Percentiles rank a stretch among this genome's conserved stretches.
Evolutionary conservation across 1,140 invertebrate species (phyloP).

Genomic region (Ridgeia piscesae): DNA sequence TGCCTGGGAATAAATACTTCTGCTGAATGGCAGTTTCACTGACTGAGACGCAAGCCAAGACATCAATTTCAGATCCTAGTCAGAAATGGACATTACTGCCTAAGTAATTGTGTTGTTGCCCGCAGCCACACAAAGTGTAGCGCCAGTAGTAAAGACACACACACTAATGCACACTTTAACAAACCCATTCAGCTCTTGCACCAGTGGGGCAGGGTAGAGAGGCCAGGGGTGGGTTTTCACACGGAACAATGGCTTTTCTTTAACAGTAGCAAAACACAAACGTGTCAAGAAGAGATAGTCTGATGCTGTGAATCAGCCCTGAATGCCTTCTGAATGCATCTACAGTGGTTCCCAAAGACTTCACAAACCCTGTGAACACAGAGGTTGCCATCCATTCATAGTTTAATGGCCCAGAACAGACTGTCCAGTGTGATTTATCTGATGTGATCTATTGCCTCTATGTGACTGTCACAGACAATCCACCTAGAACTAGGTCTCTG

Average conservation of each 20-base stretch:
- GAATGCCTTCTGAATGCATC: background rate
- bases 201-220: background rate
- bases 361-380: background rate
- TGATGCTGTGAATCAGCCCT: background rate
- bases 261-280: background rate
- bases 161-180: background rate
- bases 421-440: background rate
- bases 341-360: background rate
- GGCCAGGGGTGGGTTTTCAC: background rate
- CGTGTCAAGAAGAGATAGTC: background rate
- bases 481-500: background rate
- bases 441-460: background rate
- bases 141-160: background rate
- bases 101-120: background rate
- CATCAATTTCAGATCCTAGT: background rate
- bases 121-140: background rate
- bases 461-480: background rate
- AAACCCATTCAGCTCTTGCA: background rate
- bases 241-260: background rate
- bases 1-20: background rate
- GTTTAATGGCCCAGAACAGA: slow-evolving; percentile 4
- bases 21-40: background rate
- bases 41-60: background rate
- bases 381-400: background rate
- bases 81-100: background rate